phyloP scores from a whole-genome alignment of 35 echinoderm and acorn worm genomes.

The Lytechinus variegatus region DNA sequence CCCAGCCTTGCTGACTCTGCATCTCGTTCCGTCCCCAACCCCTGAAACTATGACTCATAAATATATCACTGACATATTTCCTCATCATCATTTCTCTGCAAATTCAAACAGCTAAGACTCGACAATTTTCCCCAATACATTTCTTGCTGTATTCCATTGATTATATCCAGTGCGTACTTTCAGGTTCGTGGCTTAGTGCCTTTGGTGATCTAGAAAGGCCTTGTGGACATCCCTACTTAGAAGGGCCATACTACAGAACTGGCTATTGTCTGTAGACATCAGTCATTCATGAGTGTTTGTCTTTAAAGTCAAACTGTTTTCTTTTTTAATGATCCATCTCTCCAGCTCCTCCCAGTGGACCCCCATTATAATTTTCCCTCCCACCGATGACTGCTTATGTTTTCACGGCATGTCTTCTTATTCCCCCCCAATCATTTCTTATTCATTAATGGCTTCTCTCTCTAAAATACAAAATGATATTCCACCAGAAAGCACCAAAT shows the following conservation, averaged over 20 bases:
- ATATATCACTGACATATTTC: constrained; percentile 29
- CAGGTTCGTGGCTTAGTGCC: background rate
- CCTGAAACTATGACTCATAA: constrained; percentile 27
- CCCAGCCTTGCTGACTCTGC: constrained; percentile 40
- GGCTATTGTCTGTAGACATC: background rate
- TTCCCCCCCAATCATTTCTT: background rate
- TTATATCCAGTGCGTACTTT: background rate
- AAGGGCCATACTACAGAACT: background rate
- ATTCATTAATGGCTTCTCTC: constrained; percentile 2
- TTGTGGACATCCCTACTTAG: background rate
- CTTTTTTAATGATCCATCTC: constrained; percentile 35
- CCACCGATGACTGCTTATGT: background rate
- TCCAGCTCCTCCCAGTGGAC: background rate
- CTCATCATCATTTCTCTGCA: background rate
- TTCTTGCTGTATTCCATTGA: background rate
- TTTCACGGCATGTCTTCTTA: background rate
- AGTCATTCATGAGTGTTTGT: constrained; percentile 10
- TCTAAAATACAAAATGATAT: background rate
- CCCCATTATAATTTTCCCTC: background rate
- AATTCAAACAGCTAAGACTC: constrained; percentile 1
- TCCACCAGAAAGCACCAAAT: background rate
- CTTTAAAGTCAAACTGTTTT: constrained; percentile 28
- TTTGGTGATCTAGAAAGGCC: background rate
- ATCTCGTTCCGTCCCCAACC: background rate
- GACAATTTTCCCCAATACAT: background rate